Percentiles rank a stretch among this genome's conserved stretches.
Evolutionary conservation across 1,140 invertebrate species (phyloP).

Genomic region (Pachypsylla venusta): DNA sequence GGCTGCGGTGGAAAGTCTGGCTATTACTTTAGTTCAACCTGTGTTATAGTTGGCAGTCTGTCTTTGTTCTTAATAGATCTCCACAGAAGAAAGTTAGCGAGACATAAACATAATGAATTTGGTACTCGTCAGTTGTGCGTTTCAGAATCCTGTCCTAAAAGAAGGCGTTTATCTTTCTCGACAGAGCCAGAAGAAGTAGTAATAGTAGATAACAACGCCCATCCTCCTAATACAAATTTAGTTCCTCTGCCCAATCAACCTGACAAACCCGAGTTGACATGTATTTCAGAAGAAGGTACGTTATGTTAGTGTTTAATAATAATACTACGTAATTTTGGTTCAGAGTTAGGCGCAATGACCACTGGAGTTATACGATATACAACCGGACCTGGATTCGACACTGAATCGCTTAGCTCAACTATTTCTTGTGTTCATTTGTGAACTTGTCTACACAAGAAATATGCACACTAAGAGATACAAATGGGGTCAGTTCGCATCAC

Average conservation of each 20-base stretch:
- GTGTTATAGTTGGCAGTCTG: conserved; percentile 55
- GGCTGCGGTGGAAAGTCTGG: conserved; percentile 55
- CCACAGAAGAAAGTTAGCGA: conserved; percentile 48
- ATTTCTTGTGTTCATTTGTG: too few relatives aligned
- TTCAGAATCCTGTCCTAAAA: conserved; percentile 39
- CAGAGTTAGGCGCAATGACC: too few relatives aligned
- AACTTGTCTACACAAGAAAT: too few relatives aligned
- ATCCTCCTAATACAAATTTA: neutral
- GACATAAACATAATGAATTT: conserved; percentile 47
- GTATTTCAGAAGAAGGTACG: conserved; percentile 64
- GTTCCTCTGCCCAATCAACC: neutral
- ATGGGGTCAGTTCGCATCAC: too few relatives aligned
- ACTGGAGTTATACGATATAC: too few relatives aligned
- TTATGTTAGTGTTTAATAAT: too few relatives aligned
- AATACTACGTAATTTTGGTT: too few relatives aligned
- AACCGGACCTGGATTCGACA: too few relatives aligned
- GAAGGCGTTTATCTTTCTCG: conserved; percentile 40
- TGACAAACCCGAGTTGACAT: conserved; percentile 59
- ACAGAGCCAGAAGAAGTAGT: conserved; percentile 41
- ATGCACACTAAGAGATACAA: too few relatives aligned
- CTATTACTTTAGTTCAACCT: conserved; percentile 67
- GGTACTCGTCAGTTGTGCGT: conserved; percentile 39
- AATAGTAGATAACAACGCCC: conserved; percentile 22
- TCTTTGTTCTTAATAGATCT: conserved; percentile 65
- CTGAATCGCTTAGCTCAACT: too few relatives aligned